A percentile compares a stretch with the other conserved stretches of the same genome.
phyloP scores from a whole-genome alignment of 2,797 vertebrate genomes.

The Epinephelus malabaricus region DNA sequence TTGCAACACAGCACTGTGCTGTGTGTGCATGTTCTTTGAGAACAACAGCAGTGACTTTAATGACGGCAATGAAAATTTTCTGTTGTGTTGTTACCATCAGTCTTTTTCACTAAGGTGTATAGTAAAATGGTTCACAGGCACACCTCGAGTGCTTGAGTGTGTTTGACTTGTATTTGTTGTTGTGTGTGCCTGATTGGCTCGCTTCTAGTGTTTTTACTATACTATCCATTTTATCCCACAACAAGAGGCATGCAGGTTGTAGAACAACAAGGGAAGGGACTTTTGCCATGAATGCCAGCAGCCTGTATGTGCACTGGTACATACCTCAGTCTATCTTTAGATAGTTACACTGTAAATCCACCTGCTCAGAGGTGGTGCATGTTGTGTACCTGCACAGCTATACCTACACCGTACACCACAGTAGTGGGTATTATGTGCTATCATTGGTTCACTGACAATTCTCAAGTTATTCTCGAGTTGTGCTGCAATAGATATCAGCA shows the following conservation, averaged over 20 bases:
- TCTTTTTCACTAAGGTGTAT: background rate
- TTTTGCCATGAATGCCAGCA: background rate
- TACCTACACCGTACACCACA: background rate
- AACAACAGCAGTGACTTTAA: background rate
- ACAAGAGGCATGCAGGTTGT: background rate
- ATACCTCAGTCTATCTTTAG: background rate
- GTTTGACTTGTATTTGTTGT: background rate
- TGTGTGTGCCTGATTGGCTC: background rate
- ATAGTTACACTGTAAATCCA: background rate
- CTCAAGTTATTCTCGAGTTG: background rate
- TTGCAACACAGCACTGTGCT: background rate
- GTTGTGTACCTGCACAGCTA: background rate
- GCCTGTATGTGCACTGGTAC: background rate
- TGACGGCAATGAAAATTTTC: background rate
- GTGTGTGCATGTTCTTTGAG: background rate
- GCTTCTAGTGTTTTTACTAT: background rate
- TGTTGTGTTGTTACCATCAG: background rate
- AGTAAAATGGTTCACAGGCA: background rate
- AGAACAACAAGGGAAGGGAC: background rate
- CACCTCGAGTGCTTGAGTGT: background rate
- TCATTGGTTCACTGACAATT: background rate
- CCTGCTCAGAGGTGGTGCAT: background rate
- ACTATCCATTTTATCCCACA: no score
- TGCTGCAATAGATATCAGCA: constrained; percentile 6
- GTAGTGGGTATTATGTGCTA: background rate